Evolutionary conservation across 2,113 vertebrate genomes (phyloP).

Genomic region (Nesogale talazaci): DNA sequence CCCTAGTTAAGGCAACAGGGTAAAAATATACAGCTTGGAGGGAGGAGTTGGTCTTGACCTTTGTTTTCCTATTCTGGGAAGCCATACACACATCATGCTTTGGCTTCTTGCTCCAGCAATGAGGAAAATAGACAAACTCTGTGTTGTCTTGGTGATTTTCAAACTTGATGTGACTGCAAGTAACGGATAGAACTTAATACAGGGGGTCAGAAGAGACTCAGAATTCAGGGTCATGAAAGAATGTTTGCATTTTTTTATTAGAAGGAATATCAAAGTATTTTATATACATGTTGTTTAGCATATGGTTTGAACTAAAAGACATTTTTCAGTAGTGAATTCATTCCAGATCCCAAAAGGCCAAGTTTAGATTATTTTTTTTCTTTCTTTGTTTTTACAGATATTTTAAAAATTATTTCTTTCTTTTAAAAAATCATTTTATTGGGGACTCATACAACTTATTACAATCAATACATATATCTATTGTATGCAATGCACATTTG

Average conservation of each 20-base stretch:
- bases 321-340: background rate
- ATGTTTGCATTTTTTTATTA: slow-evolving; percentile 79
- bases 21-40: background rate
- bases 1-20: background rate
- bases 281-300: slow-evolving; percentile 59
- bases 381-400: too few species aligned
- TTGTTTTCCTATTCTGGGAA: background rate
- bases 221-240: slow-evolving; percentile 31
- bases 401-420: too few species aligned
- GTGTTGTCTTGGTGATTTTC: background rate
- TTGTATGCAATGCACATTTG: too few species aligned
- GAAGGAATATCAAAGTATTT: slow-evolving; percentile 82
- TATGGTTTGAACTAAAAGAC: slow-evolving; percentile 46
- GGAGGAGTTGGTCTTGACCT: background rate
- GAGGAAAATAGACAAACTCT: background rate
- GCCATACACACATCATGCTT: background rate
- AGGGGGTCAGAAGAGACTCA: slow-evolving; percentile 24
- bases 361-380: slow-evolving; percentile 20
- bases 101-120: background rate
- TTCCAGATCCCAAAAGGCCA: slow-evolving; percentile 49
- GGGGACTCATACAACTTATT: too few species aligned
- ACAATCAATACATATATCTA: too few species aligned
- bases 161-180: background rate
- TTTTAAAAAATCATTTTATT: too few species aligned
- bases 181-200: background rate